Percentiles rank a stretch among this genome's conserved stretches.
Evolutionary conservation across 2,888 invertebrate species (phyloP).

Genomic region (Epinotia bilunana): DNA sequence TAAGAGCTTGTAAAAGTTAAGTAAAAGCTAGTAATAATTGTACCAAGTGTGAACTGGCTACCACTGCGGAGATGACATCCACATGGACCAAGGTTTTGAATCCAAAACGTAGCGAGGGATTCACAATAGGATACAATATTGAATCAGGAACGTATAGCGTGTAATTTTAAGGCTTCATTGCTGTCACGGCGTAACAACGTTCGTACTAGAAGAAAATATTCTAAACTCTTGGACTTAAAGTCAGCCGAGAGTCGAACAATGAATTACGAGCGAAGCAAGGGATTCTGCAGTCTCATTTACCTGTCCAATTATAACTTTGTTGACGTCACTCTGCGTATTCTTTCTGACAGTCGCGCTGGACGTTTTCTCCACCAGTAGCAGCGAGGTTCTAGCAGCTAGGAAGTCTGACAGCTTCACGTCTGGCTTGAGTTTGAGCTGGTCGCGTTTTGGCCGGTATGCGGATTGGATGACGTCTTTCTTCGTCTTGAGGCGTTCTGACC

Average conservation of each 20-base stretch:
- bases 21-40: too few relatives aligned
- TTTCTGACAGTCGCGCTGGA: slow-evolving; percentile 93
- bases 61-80: too few relatives aligned
- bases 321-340: slow-evolving; percentile 92
- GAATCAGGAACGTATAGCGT: too few relatives aligned
- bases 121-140: too few relatives aligned
- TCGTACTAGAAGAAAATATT: too few relatives aligned
- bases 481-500: slow-evolving; percentile 91
- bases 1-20: too few relatives aligned
- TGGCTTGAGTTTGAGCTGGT: slow-evolving; percentile 83
- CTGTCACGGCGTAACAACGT: too few relatives aligned
- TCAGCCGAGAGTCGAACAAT: not conserved
- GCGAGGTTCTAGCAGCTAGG: slow-evolving; percentile 92
- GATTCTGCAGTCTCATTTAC: slow-evolving; percentile 66
- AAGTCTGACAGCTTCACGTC: slow-evolving; percentile 90
- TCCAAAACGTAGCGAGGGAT: too few relatives aligned
- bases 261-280: not conserved
- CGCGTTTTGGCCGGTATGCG: slow-evolving; percentile 71
- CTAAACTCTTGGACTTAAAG: too few relatives aligned
- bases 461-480: slow-evolving; percentile 89
- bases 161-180: too few relatives aligned
- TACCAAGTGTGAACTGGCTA: too few relatives aligned
- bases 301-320: slow-evolving; percentile 94
- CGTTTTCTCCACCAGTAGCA: slow-evolving; percentile 96
- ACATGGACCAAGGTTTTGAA: too few relatives aligned